Conservation (phyloP, 2,113 vertebrate genomes). For the Saimiri boliviensis region DNA sequence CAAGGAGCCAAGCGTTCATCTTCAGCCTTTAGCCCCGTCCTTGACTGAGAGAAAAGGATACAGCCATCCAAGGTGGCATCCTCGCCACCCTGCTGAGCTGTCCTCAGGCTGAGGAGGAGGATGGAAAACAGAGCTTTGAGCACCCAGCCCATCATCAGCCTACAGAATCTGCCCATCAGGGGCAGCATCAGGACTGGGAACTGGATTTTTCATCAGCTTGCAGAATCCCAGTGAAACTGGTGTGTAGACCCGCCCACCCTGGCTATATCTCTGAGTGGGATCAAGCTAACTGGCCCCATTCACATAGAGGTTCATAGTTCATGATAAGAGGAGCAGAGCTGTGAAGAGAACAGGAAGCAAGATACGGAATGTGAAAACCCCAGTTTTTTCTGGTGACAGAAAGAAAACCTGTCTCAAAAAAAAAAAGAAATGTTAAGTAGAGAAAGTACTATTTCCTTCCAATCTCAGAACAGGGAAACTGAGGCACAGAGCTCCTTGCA, state of each 20-base stretch:
- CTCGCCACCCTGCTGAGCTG: slow-evolving; percentile 31
- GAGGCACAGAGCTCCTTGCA: neutral
- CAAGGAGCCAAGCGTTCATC: slow-evolving; percentile 60
- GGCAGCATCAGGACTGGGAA: neutral
- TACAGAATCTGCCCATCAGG: rapidly evolving
- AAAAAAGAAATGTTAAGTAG: neutral
- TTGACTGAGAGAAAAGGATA: neutral
- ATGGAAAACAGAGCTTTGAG: slow-evolving; percentile 65
- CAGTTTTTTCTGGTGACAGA: no score
- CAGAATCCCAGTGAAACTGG: neutral
- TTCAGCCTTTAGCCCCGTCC: slow-evolving; percentile 61
- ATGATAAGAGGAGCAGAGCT: neutral
- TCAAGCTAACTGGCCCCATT: neutral
- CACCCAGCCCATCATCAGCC: slow-evolving; percentile 51
- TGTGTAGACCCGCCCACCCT: no score
- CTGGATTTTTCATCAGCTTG: neutral
- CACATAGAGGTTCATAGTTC: neutral
- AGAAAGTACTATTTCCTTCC: neutral
- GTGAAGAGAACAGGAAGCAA: neutral
- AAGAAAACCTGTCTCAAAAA: no score
- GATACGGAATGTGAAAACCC: neutral
- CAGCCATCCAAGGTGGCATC: neutral
- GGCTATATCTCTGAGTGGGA: neutral
- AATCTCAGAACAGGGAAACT: neutral
- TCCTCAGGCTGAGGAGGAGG: slow-evolving; percentile 40